phyloP scores from a whole-genome alignment of 2,113 vertebrate genomes.

The Aspidoscelis tigris region DNA sequence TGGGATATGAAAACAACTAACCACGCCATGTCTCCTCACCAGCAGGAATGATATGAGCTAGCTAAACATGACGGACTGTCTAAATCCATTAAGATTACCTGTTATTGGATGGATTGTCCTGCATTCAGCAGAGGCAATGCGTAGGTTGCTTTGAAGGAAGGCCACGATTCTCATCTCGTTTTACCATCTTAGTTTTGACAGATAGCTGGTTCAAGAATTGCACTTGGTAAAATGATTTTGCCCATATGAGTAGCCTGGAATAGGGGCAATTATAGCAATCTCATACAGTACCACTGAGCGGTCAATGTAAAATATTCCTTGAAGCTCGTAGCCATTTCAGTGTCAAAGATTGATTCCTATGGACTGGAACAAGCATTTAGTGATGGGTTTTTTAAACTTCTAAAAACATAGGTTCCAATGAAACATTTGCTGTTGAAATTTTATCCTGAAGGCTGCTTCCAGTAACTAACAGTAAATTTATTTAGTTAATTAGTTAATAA shows the following conservation, averaged over 20 bases:
- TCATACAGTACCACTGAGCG: not conserved
- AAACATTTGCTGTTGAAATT: not conserved
- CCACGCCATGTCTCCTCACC: not conserved
- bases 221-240: not conserved
- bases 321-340: not conserved
- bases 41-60: slow-evolving; percentile 14
- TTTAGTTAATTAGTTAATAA: not conserved
- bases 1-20: slow-evolving; percentile 10
- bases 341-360: not conserved
- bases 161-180: accelerated
- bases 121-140: not conserved
- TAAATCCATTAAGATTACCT: slow-evolving; percentile 12
- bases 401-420: not conserved
- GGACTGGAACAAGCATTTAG: not conserved
- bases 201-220: not conserved
- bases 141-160: not conserved
- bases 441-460: not conserved
- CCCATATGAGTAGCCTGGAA: not conserved
- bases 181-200: accelerated
- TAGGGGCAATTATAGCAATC: not conserved
- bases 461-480: not conserved
- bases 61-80: slow-evolving; percentile 3
- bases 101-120: not conserved
- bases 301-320: not conserved
- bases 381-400: not conserved